Conservation (phyloP, 2,797 vertebrate species). For the Ptychobarbus kaznakovi region DNA sequence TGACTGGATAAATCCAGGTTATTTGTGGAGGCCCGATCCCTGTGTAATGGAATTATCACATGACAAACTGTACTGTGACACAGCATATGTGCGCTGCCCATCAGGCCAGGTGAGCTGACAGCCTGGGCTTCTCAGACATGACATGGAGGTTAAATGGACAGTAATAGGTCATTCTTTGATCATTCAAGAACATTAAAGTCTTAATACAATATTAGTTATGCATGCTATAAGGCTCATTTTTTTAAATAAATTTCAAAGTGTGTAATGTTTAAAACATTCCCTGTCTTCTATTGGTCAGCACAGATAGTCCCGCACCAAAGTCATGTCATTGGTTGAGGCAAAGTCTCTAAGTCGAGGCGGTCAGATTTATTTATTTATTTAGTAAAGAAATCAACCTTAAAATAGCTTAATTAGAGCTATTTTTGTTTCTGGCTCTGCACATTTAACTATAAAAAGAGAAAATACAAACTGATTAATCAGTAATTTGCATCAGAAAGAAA, state of each 20-base stretch:
- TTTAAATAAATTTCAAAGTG: not conserved
- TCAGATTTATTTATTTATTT: not conserved
- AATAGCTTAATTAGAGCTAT: not conserved
- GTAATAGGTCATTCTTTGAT: not conserved
- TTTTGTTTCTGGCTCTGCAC: not conserved
- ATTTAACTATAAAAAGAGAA: not conserved
- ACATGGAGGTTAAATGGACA: conserved; percentile 17
- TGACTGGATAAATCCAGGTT: conserved; percentile 61
- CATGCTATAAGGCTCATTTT: not conserved
- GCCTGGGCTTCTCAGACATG: conserved; percentile 12
- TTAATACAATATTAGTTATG: not conserved
- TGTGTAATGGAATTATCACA: conserved; percentile 66
- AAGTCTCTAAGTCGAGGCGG: not conserved
- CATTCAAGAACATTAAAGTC: not conserved
- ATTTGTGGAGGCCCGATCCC: conserved; percentile 65
- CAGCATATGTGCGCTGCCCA: conserved; percentile 41
- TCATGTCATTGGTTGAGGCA: not conserved
- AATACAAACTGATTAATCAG: not conserved
- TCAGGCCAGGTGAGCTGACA: conserved; percentile 22
- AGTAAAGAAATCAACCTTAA: not conserved
- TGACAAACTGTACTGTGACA: conserved; percentile 61
- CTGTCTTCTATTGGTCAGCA: not conserved
- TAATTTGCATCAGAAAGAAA: not conserved
- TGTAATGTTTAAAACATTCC: not conserved
- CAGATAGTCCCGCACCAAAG: not conserved